Base-by-base conservation (phyloP, 1,140 invertebrate genomes). In the Saccostrea glomerata region DNA sequence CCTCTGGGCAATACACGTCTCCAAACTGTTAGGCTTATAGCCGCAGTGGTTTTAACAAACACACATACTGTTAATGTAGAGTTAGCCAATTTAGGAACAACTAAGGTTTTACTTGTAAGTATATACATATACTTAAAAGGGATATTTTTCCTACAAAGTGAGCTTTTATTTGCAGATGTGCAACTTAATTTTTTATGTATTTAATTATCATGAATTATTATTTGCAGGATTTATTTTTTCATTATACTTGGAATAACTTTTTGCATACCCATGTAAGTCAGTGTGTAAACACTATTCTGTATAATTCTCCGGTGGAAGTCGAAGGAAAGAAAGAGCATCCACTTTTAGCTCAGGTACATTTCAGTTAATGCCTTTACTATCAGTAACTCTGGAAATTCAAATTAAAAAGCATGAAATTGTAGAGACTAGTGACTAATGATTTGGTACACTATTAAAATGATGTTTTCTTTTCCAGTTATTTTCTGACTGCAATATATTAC, bases 221-320 rank as follows among this genome's bases (percentile, higher is more conserved):
- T 91, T 95, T 97, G 82, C 94, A 98, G 96, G 97, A 98, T 95
- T 95, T 98, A 95, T 97, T 97, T 96, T 97, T 98, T 94, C 96
- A 96, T 93, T 98, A 97, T 96, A 96, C 96, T 55, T 97, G 97
- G 96, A 98, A 98, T 95, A 98, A 98, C 96, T 98, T 98, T 95
- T 95, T 98, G 90, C 98, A 98, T 95, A 97, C 97, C 87, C 97
- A 98, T 96, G 97, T 98, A 83, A 96, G 97, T 94, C 96, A 96
- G 93, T 97, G 97, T 93, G 95, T 98, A 86, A 95, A 96, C 85
- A 96, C 96, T 94, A 97, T 97, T 90, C 95, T 98, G 87, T 94
- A 91, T 87, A 95, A 94, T 91, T 87, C 88, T 63, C 92, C 94
- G 54, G 92, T 92, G 77, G 92, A 94, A 89, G 92, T 92, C 20